These are phyloP conservation scores for Coccyzus lansbergi DNA, from an alignment of 2,797 vertebrate species.

Conservation along the genomic window DNA sequence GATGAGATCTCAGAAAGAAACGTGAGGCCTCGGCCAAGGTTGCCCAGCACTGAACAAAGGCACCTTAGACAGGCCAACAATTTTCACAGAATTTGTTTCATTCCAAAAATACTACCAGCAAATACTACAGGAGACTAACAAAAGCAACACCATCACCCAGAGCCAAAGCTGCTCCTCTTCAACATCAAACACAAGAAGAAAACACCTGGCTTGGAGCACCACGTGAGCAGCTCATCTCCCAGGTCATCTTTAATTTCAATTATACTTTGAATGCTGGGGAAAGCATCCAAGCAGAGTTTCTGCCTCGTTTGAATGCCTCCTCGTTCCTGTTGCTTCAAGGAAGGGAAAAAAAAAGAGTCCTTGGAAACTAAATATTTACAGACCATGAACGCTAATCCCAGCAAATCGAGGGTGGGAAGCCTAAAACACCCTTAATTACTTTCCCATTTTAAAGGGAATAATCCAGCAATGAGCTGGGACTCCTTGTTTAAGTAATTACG, in stretches of 20 bases:
- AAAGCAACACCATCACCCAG: not conserved
- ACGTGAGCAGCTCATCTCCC: too few species aligned
- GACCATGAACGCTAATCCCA: slow-evolving; percentile 28
- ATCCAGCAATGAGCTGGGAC: not conserved
- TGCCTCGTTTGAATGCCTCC: not conserved
- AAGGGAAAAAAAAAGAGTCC: not conserved
- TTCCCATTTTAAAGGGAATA: slow-evolving; percentile 54
- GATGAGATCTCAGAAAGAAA: too few species aligned
- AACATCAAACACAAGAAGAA: not conserved
- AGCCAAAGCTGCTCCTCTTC: not conserved
- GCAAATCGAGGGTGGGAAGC: slow-evolving; percentile 31
- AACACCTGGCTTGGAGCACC: not conserved
- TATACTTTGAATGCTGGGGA: not conserved
- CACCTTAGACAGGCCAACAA: not conserved
- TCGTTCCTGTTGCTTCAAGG: not conserved
- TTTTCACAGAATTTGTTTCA: not conserved
- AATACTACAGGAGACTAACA: not conserved
- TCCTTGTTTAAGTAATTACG: not conserved
- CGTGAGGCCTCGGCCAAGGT: too few species aligned
- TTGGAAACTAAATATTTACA: slow-evolving; percentile 69
- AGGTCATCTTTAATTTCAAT: slow-evolving; percentile 25
- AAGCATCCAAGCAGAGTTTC: not conserved
- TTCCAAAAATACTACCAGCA: not conserved
- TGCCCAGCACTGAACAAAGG: not conserved
- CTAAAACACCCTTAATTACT: slow-evolving; percentile 40